phyloP scores from a whole-genome alignment of 2,888 invertebrate genomes.

The Schizotus pectinicornis region DNA sequence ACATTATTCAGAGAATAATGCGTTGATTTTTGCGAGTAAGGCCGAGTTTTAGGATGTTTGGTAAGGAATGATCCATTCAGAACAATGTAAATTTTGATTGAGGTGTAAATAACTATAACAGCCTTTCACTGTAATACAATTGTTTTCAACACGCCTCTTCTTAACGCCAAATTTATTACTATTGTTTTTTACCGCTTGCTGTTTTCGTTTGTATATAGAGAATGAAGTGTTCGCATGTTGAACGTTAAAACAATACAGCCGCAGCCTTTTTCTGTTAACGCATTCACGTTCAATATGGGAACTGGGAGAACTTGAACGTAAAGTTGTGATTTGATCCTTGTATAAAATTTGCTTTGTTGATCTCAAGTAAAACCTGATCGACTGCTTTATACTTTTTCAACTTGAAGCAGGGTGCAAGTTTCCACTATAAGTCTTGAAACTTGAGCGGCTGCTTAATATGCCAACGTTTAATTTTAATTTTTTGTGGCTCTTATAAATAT shows the following conservation, averaged over 20 bases:
- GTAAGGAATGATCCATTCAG: slow-evolving; percentile 34
- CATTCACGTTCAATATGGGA: slow-evolving; percentile 36
- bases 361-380: slow-evolving; percentile 54
- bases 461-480: slow-evolving; percentile 43
- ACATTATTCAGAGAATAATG: slow-evolving; percentile 13
- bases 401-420: slow-evolving; percentile 27
- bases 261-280: slow-evolving; percentile 12
- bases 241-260: slow-evolving; percentile 26
- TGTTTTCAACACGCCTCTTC: slow-evolving; percentile 42
- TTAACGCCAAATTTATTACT: slow-evolving; percentile 45
- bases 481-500: slow-evolving; percentile 52
- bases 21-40: slow-evolving; percentile 47
- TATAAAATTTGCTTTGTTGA: slow-evolving; percentile 55
- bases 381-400: slow-evolving; percentile 45
- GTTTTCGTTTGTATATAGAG: slow-evolving; percentile 33
- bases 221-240: slow-evolving; percentile 32
- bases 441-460: slow-evolving; percentile 35
- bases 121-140: slow-evolving; percentile 40
- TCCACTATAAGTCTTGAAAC: slow-evolving; percentile 19
- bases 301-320: slow-evolving; percentile 37
- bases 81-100: slow-evolving; percentile 42
- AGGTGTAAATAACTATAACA: slow-evolving; percentile 40
- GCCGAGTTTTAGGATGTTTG: slow-evolving; percentile 42
- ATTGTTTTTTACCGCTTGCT: slow-evolving; percentile 44
- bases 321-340: slow-evolving; percentile 54